These are phyloP conservation scores for Scophthalmus maximus DNA, from an alignment of 2,113 vertebrate species.

Conservation along the genomic window DNA sequence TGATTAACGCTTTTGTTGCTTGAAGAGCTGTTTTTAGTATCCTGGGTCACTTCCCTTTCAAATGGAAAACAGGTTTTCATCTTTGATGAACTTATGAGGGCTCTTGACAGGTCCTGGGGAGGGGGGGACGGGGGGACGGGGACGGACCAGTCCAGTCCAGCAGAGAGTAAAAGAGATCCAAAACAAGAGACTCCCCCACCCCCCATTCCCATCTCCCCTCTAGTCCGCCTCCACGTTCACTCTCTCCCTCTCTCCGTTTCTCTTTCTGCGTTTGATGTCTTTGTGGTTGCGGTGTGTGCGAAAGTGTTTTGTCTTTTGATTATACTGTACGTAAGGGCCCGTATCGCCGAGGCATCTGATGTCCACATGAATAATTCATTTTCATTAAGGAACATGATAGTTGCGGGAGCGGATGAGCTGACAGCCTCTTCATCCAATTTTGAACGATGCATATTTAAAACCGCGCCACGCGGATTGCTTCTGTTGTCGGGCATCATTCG, in stretches of 20 bases:
- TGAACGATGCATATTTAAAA: slow-evolving; percentile 74
- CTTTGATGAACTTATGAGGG: slow-evolving; percentile 84
- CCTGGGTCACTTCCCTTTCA: slow-evolving; percentile 74
- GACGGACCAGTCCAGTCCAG: slow-evolving; percentile 21
- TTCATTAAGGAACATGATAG: slow-evolving; percentile 67
- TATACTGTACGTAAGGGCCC: slow-evolving; percentile 10
- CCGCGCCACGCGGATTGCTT: slow-evolving; percentile 57
- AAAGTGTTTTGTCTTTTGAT: slow-evolving; percentile 44
- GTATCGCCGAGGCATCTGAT: slow-evolving; percentile 56
- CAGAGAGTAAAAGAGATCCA: slow-evolving; percentile 41
- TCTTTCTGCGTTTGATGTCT: not conserved
- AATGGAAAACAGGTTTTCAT: slow-evolving; percentile 83
- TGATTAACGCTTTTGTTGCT: slow-evolving; percentile 75
- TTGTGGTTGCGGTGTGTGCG: slow-evolving; percentile 4
- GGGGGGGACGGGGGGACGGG: too few species aligned
- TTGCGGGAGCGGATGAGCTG: slow-evolving; percentile 47
- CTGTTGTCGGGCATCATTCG: slow-evolving; percentile 52
- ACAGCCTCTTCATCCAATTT: slow-evolving; percentile 71
- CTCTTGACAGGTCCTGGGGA: slow-evolving; percentile 76
- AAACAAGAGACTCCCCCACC: slow-evolving; percentile 39
- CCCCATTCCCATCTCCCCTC: slow-evolving; percentile 14
- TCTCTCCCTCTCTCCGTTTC: slow-evolving; percentile 16
- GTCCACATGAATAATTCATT: slow-evolving; percentile 75
- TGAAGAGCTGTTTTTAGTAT: slow-evolving; percentile 67
- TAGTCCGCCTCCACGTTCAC: slow-evolving; percentile 20